These are phyloP conservation scores for Trachelus tabidus DNA, from an alignment of 2,888 invertebrate genomes.

Conservation along the genomic window DNA sequence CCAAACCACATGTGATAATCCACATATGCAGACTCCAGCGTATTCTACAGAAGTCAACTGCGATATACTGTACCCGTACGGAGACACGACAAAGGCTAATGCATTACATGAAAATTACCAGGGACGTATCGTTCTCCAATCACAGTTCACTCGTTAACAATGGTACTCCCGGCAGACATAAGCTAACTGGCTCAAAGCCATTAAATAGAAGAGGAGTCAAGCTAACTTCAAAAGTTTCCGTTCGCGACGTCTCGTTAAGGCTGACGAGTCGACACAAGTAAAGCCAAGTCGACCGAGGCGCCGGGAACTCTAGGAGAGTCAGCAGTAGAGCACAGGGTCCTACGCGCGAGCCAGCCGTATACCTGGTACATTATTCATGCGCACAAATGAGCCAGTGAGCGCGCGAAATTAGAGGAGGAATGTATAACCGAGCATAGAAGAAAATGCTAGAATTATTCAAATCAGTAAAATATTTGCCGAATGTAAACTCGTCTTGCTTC, in stretches of 20 bases:
- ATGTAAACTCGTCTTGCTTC: slow-evolving; percentile 20
- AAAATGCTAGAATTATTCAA: slow-evolving; percentile 38
- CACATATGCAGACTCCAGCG: no score
- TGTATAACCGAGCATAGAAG: neutral
- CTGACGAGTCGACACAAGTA: slow-evolving; percentile 30
- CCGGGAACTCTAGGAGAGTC: slow-evolving; percentile 7
- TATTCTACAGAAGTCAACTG: no score
- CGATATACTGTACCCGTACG: no score
- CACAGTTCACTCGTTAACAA: slow-evolving; percentile 14
- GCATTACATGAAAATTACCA: no score
- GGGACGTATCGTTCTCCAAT: neutral
- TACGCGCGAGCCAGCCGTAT: no score
- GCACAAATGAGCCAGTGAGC: slow-evolving; percentile 5
- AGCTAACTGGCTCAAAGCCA: slow-evolving; percentile 28
- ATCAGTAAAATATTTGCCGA: slow-evolving; percentile 36
- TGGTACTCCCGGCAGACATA: neutral
- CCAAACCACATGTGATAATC: no score
- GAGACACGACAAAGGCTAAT: no score
- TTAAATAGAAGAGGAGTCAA: slow-evolving; percentile 30
- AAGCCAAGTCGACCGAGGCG: neutral
- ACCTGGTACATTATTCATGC: no score
- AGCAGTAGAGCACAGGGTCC: no score
- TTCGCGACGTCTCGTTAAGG: slow-evolving; percentile 37
- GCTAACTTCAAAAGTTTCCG: slow-evolving; percentile 1
- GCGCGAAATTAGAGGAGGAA: slow-evolving; percentile 8